Base-by-base conservation (phyloP, 2,888 invertebrate genomes). In the Acrobasis suavella region DNA sequence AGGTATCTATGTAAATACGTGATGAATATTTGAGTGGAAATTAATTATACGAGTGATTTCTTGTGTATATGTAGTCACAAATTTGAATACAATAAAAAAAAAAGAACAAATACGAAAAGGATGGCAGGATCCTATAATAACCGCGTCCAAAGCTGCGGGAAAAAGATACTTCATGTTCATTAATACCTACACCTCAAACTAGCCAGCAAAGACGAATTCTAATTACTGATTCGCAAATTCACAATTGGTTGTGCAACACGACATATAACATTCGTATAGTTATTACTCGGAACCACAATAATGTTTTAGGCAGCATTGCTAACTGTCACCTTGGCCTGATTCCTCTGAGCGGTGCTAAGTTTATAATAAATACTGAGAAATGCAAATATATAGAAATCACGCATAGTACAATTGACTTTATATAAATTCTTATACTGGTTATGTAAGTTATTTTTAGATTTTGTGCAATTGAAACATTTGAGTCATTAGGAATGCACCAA, bases 161-260 rank as follows among this genome's bases (percentile, higher is more conserved):
- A 7, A 32, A 32, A 32, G 8, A 32, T 32, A 32, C 32, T 32
- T 32, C 5, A 32, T 32, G 7, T 32, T 7, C 32, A 32, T 2
- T 7, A 32, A 32, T 32, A 32, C 32, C 22, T 51, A 51, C 38
- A 55, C 38, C 12, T 39, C 55, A 39, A 16, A 16, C 39, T 14
- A 15, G 55, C 7, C 39, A 46, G 42, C n/a, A 22, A 14, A 37
- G 54, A 54, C 51, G 17, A 49, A 54, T 51, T 42, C 54, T 54
- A 61, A 61, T 61, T 52, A 61, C 54, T 61, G n/a, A 54, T 46
- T 61, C 52, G 42, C 52, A 55, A 54, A 61, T 54, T 46, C 32
- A 61, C 22, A 61, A 54, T 60, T 51, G 60, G n/a, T 60, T 61
- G 17, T 49, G 61, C 54, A 61, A 61, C 46, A n/a, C 46, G 42